Evolutionary conservation across 2,888 invertebrate genomes (phyloP).

Genomic region (Liopterus haemorrhoidalis): DNA sequence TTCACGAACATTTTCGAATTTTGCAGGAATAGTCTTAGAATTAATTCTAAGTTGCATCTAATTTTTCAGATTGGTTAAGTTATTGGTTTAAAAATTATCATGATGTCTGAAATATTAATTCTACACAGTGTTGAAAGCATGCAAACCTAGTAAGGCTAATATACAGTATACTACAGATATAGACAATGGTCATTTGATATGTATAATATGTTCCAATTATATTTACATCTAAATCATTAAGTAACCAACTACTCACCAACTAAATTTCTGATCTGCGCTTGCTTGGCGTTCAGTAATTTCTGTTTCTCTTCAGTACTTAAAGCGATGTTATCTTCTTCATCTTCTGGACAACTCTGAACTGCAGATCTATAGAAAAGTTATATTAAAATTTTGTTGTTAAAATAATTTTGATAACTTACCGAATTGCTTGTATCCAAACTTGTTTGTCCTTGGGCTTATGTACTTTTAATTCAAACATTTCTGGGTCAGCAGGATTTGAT

Average conservation of each 20-base stretch:
- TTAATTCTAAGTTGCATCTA: no score
- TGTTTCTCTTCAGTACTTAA: constrained; percentile 74
- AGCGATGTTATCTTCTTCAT: constrained; percentile 65
- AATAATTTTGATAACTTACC: constrained; percentile 44
- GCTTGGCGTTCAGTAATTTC: constrained; percentile 67
- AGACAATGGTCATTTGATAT: no score
- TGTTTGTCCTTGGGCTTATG: constrained; percentile 86
- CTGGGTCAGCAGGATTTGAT: constrained; percentile 84
- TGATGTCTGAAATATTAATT: no score
- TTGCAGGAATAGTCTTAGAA: no score
- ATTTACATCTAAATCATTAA: no score
- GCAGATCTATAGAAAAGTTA: constrained; percentile 52
- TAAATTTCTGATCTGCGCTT: constrained; percentile 72
- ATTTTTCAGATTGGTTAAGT: no score
- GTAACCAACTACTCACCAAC: constrained; percentile 66
- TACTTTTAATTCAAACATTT: constrained; percentile 91
- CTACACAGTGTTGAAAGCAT: no score
- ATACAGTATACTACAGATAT: no score
- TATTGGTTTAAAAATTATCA: no score
- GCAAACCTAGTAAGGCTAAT: no score
- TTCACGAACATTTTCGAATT: no score
- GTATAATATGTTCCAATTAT: constrained; percentile 1
- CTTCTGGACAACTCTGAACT: constrained; percentile 79
- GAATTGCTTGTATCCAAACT: constrained; percentile 82
- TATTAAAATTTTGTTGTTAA: background rate